Percentiles rank a stretch among this genome's conserved stretches.
Conservation (phyloP, 2,113 vertebrate genomes). For the Caranx ignobilis region DNA sequence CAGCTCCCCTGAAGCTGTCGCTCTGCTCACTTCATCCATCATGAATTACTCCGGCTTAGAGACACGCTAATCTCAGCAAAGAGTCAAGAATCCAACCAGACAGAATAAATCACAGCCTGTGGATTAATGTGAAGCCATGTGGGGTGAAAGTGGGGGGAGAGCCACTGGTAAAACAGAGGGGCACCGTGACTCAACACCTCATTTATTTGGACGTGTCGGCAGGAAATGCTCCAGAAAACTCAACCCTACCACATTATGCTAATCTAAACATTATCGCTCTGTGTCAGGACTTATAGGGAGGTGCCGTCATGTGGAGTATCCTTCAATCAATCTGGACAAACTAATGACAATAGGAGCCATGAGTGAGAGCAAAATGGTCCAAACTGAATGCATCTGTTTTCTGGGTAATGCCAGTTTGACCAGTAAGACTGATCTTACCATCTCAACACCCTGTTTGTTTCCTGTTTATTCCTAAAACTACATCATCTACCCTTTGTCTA, state of each 20-base stretch:
- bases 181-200: constrained; percentile 56
- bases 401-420: too few species aligned
- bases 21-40: constrained; percentile 26
- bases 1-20: not conserved
- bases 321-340: not conserved
- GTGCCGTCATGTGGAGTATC: not conserved
- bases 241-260: not conserved
- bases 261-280: constrained; percentile 13
- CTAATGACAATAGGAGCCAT: too few species aligned
- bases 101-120: constrained; percentile 51
- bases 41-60: constrained; percentile 39
- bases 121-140: constrained; percentile 35
- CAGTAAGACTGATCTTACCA: too few species aligned
- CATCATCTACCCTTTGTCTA: too few species aligned
- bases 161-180: constrained; percentile 29
- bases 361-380: too few species aligned
- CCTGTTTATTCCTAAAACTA: too few species aligned
- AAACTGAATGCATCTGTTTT: too few species aligned
- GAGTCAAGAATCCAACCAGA: constrained; percentile 30
- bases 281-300: not conserved
- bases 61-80: constrained; percentile 52
- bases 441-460: too few species aligned
- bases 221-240: constrained; percentile 33
- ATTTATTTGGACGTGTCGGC: constrained; percentile 46
- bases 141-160: constrained; percentile 18